Percentiles rank a stretch among this genome's conserved stretches.
Evolutionary conservation across 2,113 vertebrate species (phyloP).

Genomic region (Psittacus erithacus): DNA sequence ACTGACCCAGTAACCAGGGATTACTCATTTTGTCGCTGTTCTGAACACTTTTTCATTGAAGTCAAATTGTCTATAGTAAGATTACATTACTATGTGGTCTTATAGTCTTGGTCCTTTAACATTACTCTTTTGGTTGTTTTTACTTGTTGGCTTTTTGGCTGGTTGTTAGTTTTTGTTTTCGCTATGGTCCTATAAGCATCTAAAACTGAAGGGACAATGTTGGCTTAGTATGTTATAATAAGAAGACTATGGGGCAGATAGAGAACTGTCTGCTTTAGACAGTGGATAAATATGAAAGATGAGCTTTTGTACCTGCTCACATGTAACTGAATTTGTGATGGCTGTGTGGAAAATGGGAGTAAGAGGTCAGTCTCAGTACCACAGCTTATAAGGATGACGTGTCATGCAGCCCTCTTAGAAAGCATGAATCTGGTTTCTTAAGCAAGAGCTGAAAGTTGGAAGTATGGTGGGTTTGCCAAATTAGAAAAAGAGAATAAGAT

Average conservation of each 20-base stretch:
- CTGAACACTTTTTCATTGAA: background rate
- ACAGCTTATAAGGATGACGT: background rate
- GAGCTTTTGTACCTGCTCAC: background rate
- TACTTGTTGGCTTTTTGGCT: background rate
- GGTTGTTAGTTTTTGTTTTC: rapidly evolving
- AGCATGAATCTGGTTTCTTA: background rate
- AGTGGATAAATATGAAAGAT: background rate
- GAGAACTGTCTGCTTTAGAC: background rate
- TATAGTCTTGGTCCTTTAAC: background rate
- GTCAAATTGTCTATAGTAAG: background rate
- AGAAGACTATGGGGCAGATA: rapidly evolving
- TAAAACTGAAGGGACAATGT: background rate
- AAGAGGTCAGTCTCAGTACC: background rate
- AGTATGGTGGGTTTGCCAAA: background rate
- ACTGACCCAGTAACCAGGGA: background rate
- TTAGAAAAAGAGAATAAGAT: background rate
- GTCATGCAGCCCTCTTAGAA: background rate
- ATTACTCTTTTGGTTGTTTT: background rate
- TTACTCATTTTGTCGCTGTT: background rate
- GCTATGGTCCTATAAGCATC: rapidly evolving
- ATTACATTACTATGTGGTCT: rapidly evolving
- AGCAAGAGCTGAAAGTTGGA: background rate
- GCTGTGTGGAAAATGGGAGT: background rate
- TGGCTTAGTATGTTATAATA: background rate
- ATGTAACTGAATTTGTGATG: background rate